Percentiles rank a stretch among this genome's conserved stretches.
phyloP scores from a whole-genome alignment of 2,888 invertebrate genomes.

The Operophtera brumata region DNA sequence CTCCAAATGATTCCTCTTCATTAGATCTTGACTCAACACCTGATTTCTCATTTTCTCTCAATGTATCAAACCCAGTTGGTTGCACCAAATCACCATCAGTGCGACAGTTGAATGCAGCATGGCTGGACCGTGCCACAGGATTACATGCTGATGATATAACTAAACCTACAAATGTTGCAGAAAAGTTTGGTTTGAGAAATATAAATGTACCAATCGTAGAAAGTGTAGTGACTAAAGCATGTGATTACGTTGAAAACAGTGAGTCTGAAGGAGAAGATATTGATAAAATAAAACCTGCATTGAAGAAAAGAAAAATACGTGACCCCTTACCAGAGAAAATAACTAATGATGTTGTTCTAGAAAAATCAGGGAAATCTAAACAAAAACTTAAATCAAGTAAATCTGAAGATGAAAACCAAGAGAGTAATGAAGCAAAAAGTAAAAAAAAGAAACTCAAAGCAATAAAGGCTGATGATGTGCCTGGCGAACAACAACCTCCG shows the following conservation, averaged over 20 bases:
- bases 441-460: slow-evolving; percentile 25
- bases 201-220: slow-evolving; percentile 33
- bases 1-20: slow-evolving; percentile 12
- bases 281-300: slow-evolving; percentile 76
- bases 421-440: slow-evolving; percentile 20
- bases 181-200: slow-evolving; percentile 67
- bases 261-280: slow-evolving; percentile 82
- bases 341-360: background rate
- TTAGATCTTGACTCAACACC: slow-evolving; percentile 14
- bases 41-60: slow-evolving; percentile 15
- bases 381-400: slow-evolving; percentile 24
- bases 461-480: slow-evolving; percentile 29
- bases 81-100: slow-evolving; percentile 34
- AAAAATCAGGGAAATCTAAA: slow-evolving; percentile 7
- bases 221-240: slow-evolving; percentile 45
- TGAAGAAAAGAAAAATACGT: slow-evolving; percentile 75
- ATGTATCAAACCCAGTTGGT: slow-evolving; percentile 19
- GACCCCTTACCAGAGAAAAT: slow-evolving; percentile 12
- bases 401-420: slow-evolving; percentile 24
- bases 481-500: slow-evolving; percentile 59
- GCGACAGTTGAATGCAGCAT: slow-evolving; percentile 64
- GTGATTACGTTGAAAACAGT: slow-evolving; percentile 87
- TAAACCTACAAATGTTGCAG: slow-evolving; percentile 16
- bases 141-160: slow-evolving; percentile 43
- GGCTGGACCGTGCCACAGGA: slow-evolving; percentile 74